Evolutionary conservation across 1,140 invertebrate species (phyloP), one percentile per base, ranked within the genome.

Genomic region (Belonocnema kinseyi): DNA sequence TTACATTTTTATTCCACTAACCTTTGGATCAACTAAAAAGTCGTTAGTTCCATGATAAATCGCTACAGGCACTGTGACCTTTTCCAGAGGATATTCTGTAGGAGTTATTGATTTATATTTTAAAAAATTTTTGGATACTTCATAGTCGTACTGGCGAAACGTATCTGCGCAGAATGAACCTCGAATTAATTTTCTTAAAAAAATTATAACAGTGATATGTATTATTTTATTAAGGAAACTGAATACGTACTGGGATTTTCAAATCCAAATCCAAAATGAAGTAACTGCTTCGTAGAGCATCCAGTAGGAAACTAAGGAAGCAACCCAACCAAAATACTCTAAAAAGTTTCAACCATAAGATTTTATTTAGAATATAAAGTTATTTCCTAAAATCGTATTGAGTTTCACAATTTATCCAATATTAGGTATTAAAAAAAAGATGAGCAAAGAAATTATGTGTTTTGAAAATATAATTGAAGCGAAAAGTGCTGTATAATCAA

Each of bases 11-110:
- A 40, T 66, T 14, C 11, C 13, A 73, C 51, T 86, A 86, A 92
- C 91, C 73, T 82, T 85, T 51, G 85, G 80, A 85, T 93, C 92
- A 4, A 94, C 93, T 3, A 96, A 86, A 89, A 92, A 93, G 88
- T 96, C 95, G 82, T 95, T 94, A 72, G 93, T 86, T 6, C 93
- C 92, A 84, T 93, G 94, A 78, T 95, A 93, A 5, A 96, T 81
- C 40, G 93, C 94, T 26, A 95, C 92, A 3, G 95, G 95, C 3
- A 94, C 89, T 17, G 92, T 92, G 74, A 96, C 93, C 80, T 93
- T 93, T 19, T 90, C 88, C 2, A 95, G 52, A 54, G 93, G 89
- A 87, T 96, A 96, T 53, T 90, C 84, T 16, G 95, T 95, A n/a
- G 95, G 95, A 51, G 83, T 88, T 0, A 84, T 53, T 53, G 89